Conservation (phyloP, 2,797 vertebrate species). For the Acanthornis magna region DNA sequence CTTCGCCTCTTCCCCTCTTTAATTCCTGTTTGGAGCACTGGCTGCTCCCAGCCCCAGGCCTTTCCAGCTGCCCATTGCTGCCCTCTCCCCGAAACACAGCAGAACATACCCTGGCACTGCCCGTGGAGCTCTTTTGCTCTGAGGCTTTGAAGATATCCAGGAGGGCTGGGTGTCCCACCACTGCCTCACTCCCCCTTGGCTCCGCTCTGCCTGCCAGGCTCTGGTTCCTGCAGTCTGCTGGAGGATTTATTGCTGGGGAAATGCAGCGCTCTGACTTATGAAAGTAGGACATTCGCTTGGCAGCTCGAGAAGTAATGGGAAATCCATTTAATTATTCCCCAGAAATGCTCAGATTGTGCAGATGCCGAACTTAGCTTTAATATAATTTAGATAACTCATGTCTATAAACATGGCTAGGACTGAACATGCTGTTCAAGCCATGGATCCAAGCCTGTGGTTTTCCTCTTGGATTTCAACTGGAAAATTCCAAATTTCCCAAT, state of each 20-base stretch:
- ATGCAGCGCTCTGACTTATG: not conserved
- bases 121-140: not conserved
- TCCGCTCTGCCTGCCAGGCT: not conserved
- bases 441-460: not conserved
- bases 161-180: not conserved
- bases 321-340: conserved; percentile 48
- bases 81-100: not conserved
- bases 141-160: not conserved
- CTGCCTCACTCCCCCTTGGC: rapidly evolving
- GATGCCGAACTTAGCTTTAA: conserved; percentile 37
- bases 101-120: not conserved
- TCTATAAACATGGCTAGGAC: conserved; percentile 27
- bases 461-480: not conserved
- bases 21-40: not conserved
- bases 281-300: not conserved
- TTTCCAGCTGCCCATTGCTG: not conserved
- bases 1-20: not conserved
- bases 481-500: too few relatives aligned
- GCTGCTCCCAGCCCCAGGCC: not conserved
- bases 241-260: conserved; percentile 8
- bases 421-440: not conserved
- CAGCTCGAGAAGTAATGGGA: conserved; percentile 34
- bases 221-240: not conserved
- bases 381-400: conserved; percentile 44
- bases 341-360: conserved; percentile 40